These are phyloP conservation scores for Chascanopsetta lugubris DNA, from an alignment of 2,113 vertebrate species.

Conservation along the genomic window DNA sequence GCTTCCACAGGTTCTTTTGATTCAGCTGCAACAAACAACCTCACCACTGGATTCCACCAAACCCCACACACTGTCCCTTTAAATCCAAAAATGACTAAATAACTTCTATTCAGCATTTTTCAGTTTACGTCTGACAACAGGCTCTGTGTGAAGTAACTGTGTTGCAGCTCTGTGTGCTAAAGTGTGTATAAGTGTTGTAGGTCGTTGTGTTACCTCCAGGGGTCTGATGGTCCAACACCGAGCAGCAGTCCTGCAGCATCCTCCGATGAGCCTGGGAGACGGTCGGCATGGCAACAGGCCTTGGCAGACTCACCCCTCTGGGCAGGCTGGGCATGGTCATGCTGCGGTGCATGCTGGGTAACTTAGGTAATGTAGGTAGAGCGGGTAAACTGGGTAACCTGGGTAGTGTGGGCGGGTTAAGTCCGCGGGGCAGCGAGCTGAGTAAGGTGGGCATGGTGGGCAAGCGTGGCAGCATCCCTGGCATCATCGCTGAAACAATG, in stretches of 20 bases:
- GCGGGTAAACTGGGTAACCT: conserved; percentile 25
- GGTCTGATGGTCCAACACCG: conserved; percentile 63
- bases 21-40: too few relatives aligned
- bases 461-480: conserved; percentile 45
- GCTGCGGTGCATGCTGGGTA: conserved; percentile 42
- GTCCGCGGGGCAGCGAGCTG: conserved; percentile 16
- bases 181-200: neutral
- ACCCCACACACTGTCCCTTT: too few relatives aligned
- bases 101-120: too few relatives aligned
- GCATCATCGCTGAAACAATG: neutral
- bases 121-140: too few relatives aligned
- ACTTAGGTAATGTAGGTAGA: conserved; percentile 9
- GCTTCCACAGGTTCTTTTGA: too few relatives aligned
- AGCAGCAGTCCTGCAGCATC: conserved; percentile 60
- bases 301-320: conserved; percentile 40
- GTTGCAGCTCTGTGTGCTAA: neutral
- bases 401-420: conserved; percentile 10
- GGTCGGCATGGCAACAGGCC: conserved; percentile 37
- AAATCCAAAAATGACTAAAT: too few relatives aligned
- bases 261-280: conserved; percentile 49
- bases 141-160: too few relatives aligned
- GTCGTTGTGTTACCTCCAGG: conserved; percentile 39
- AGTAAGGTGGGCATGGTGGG: conserved; percentile 33
- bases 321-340: conserved; percentile 43
- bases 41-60: too few relatives aligned